Percentiles rank a stretch among this genome's conserved stretches.
Conservation (phyloP, 2,797 vertebrate genomes). For the Macroramphosus scolopax region DNA sequence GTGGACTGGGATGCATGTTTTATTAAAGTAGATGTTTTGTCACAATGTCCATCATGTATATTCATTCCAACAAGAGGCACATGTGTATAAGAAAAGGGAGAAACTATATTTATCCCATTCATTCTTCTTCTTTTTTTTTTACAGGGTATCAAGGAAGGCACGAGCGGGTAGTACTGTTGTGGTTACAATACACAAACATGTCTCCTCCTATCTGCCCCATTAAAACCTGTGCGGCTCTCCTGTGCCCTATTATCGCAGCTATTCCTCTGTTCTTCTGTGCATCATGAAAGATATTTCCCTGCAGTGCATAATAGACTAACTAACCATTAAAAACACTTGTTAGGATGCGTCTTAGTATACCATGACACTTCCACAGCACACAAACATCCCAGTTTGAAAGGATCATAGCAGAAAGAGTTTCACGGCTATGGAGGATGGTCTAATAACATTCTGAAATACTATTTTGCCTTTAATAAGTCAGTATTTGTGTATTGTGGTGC, state of each 20-base stretch:
- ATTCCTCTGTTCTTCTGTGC: conserved; percentile 48
- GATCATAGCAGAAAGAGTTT: conserved; percentile 27
- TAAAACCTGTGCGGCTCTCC: conserved; percentile 57
- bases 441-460: too few relatives aligned
- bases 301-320: conserved; percentile 59
- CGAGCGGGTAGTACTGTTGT: conserved; percentile 24
- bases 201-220: conserved; percentile 55
- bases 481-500: background rate
- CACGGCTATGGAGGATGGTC: conserved; percentile 5
- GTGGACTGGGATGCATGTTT: too few relatives aligned
- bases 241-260: conserved; percentile 57
- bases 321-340: conserved; percentile 56
- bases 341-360: conserved; percentile 39
- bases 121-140: conserved; percentile 17
- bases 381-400: conserved; percentile 10
- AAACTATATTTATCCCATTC: too few relatives aligned
- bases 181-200: conserved; percentile 51
- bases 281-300: conserved; percentile 60
- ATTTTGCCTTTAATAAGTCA: too few relatives aligned
- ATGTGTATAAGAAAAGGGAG: too few relatives aligned
- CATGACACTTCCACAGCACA: conserved; percentile 35
- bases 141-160: conserved; percentile 27
- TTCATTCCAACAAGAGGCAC: too few relatives aligned
- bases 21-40: too few relatives aligned
- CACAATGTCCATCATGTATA: too few relatives aligned